Base-by-base conservation (phyloP, 2,113 vertebrate species). In the Apteryx mantelli region DNA sequence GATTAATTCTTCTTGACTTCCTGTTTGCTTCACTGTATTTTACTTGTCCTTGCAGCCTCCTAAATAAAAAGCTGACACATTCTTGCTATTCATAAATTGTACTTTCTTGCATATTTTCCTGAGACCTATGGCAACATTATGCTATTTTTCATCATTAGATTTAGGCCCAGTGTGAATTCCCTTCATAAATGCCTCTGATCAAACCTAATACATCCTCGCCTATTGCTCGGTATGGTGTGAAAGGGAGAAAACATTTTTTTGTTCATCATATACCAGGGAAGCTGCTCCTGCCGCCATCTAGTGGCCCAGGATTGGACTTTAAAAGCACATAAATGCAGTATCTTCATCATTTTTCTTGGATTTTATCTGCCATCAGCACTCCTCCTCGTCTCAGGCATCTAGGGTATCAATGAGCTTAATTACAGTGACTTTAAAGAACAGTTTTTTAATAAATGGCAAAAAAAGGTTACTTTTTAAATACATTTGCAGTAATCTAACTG, bases 71-170 rank as follows among this genome's bases (percentile, higher is more conserved):
- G 18, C n/a, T 50, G 66, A 28, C 38, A 8, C 8, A 1, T 53
- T 42, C 44, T 14, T 75, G 32, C 30, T 46, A 42, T 53, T 80
- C 21, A n/a, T 34, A 53, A 61, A 24, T 22, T 52, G 24, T 64
- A 38, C 21, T 91, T 87, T 68, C n/a, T 55, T 69, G 13, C 84
- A 40, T 0, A 0, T 69, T 63, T 85, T 61, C 83, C 56, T 93
- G 48, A 0, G 1, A 55, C 19, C 70, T 12, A 7, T 8, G 26
- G 52, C 84, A 61, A 40, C 9, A 4, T 7, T 32, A 26, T 19
- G 28, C 21, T 44, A 7, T 34, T 91, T 91, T 73, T 82, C 52
- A 46, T 24, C 3, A 4, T 64, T 52, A 28, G 40, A 22, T 36
- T 83, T 79, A 89, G 28, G 26, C 22, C n/a, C 55, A 53, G 1